phyloP scores from a whole-genome alignment of 2,797 vertebrate species.

The Poeciliopsis turneri region DNA sequence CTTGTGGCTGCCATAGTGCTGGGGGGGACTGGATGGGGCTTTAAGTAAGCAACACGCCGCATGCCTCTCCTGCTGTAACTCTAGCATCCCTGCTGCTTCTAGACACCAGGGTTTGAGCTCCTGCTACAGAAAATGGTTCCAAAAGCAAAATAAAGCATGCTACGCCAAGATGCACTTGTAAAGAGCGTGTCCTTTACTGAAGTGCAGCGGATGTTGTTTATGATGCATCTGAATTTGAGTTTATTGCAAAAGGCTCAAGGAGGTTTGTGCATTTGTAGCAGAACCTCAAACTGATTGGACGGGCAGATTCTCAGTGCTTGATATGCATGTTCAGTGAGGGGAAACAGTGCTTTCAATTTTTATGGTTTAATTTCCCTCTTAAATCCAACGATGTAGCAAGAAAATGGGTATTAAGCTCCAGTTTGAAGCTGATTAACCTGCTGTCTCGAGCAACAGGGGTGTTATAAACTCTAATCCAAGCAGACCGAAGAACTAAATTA shows the following conservation, averaged over 20 bases:
- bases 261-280: constrained; percentile 88
- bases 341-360: constrained; percentile 30
- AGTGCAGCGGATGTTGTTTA: constrained; percentile 27
- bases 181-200: constrained; percentile 24
- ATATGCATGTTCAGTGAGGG: constrained; percentile 83
- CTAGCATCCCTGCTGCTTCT: constrained; percentile 93
- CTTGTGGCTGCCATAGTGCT: constrained; percentile 99
- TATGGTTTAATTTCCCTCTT: constrained; percentile 29
- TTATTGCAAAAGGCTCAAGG: constrained; percentile 21
- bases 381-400: constrained; percentile 39
- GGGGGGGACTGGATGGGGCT: constrained; percentile 99
- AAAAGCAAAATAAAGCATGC: constrained; percentile 9
- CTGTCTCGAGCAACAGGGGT: constrained; percentile 79
- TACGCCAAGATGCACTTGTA: constrained; percentile 10
- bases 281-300: constrained; percentile 93
- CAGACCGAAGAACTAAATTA: constrained; percentile 48
- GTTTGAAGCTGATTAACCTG: constrained; percentile 62
- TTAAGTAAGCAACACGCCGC: constrained; percentile 99
- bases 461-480: constrained; percentile 64
- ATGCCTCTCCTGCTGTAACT: constrained; percentile 93
- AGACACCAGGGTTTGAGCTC: constrained; percentile 92
- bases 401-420: constrained; percentile 44
- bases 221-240: constrained; percentile 16
- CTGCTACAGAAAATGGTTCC: constrained; percentile 87
- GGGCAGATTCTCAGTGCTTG: constrained; percentile 93